Conservation (phyloP, 92 coral and sea anemone species). For the Umimayanthus chanpuru region DNA sequence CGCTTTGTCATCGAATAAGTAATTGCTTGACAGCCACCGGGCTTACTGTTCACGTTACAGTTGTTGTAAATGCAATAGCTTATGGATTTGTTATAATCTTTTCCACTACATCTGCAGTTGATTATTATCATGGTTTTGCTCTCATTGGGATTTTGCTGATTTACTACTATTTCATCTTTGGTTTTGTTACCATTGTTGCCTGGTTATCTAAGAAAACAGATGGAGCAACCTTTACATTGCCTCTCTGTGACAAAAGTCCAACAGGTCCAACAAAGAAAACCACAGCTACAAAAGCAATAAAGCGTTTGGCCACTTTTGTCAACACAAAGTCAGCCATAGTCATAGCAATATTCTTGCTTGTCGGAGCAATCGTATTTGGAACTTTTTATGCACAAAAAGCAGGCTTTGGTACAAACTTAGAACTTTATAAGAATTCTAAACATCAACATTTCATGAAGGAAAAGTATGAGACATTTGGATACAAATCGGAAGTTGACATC, state of each 20-base stretch:
- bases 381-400: background rate
- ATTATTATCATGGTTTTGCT: background rate
- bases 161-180: background rate
- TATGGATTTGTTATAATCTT: background rate
- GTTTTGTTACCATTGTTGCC: background rate
- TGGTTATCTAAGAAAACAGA: background rate
- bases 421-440: constrained; percentile 15
- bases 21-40: constrained; percentile 5
- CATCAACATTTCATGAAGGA: constrained; percentile 26
- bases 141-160: background rate
- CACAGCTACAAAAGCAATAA: background rate
- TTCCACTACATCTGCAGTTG: background rate
- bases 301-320: background rate
- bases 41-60: background rate
- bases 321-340: background rate
- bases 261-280: background rate
- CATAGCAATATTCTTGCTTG: background rate
- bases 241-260: background rate
- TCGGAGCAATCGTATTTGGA: background rate
- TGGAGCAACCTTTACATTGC: background rate
- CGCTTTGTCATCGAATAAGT: background rate
- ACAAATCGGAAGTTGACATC: constrained; percentile 40
- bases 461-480: constrained; percentile 42
- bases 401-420: constrained; percentile 40
- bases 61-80: background rate